Base-by-base conservation (phyloP, 2,113 vertebrate genomes). In the Thunnus thynnus region DNA sequence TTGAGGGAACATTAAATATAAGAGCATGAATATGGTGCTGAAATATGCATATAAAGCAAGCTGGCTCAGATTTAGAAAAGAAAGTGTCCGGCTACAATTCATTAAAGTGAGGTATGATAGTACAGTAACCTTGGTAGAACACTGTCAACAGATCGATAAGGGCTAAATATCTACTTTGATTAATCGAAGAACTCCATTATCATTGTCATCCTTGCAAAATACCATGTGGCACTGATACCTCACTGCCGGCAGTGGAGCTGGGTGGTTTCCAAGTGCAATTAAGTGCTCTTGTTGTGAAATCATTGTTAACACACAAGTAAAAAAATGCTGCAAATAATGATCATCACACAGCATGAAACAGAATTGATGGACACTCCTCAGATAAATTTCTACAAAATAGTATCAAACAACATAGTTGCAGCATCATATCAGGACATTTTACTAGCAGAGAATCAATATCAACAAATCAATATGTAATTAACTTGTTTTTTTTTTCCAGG, bases 401-500 rank as follows among this genome's bases (percentile, higher is more conserved):
- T 12, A 60, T 47, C 25, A 78, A 77, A 68, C 18, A 69, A 75
- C 47, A 46, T 17, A 22, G 36, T 50, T 57, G 30, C 32, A 46
- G 50, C 70, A 75, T 69, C 63, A 52, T 5, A 50, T 50, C 18
- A 51, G n/a, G 9, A 13, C 65, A 62, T 58, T 47, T 62, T 9
- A 44, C 48, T 8, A 48, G 10, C 27, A 20, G 20, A 63, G 60
- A 80, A 72, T 62, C 67, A 58, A 64, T 36, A 13, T 13, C 2
- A 54, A 50, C 27, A 77, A 88, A 88, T 78, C 81, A 67, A 78
- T 84, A 82, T 77, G 20, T 71, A 82, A 85, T 91, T 76, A 72
- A 72, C 68, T 67, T 36, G n/a, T 0, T 30, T 30, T 30, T 0
- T 70, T 87, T 62, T 4, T 16, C 44, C 36, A 9, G 36, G 20